phyloP scores from a whole-genome alignment of 2,797 vertebrate species.

The Artibeus lituratus region DNA sequence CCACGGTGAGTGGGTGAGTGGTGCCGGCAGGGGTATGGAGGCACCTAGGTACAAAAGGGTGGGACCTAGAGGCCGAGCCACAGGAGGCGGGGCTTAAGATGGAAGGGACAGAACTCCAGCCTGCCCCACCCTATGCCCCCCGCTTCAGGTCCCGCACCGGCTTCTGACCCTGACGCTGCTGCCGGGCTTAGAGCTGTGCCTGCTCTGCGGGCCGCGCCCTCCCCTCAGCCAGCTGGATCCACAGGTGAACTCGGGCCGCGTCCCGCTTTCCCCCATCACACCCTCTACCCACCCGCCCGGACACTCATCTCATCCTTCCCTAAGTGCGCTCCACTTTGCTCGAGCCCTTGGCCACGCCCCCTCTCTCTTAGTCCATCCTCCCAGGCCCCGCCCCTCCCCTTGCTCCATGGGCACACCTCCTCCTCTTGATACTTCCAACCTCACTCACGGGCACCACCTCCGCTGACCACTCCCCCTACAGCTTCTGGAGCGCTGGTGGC shows the following conservation, averaged over 20 bases:
- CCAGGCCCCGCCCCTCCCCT: not conserved
- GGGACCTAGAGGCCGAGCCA: not conserved
- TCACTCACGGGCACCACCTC: not conserved
- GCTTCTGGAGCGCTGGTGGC: conserved; percentile 89
- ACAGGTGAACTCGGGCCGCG: conserved; percentile 67
- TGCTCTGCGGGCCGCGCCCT: conserved; percentile 91
- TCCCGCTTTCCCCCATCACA: not conserved
- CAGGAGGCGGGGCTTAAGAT: not conserved
- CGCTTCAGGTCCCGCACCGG: conserved; percentile 87
- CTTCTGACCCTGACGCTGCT: conserved; percentile 91
- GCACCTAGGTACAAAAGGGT: not conserved
- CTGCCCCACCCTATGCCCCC: not conserved
- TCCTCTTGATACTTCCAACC: not conserved
- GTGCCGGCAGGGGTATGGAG: too few relatives aligned
- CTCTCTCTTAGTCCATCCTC: accelerated
- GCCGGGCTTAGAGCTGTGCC: conserved; percentile 86
- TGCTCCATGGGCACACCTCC: not conserved
- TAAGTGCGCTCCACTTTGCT: too few relatives aligned
- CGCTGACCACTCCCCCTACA: not conserved
- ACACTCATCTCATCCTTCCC: accelerated
- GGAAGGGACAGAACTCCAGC: not conserved
- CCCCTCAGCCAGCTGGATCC: conserved; percentile 85
- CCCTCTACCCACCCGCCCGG: not conserved
- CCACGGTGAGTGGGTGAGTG: conserved; percentile 80
- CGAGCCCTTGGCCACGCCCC: too few relatives aligned